Percentiles rank a stretch among this genome's conserved stretches.
phyloP scores from a whole-genome alignment of 2,797 vertebrate genomes.

The Gouania willdenowi region DNA sequence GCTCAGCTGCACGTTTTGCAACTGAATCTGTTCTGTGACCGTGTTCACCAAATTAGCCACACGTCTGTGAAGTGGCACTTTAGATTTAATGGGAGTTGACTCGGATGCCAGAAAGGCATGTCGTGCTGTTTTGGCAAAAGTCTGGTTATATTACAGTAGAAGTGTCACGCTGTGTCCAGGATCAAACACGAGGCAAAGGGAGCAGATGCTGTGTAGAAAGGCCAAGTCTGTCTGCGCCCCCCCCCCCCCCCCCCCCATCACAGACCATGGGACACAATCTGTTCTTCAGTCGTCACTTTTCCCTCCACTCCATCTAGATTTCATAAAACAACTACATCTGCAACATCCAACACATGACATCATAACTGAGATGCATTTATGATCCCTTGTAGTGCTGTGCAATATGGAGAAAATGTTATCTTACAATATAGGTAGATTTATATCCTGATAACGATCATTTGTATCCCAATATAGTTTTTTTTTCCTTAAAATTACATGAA shows the following conservation, averaged over 20 bases:
- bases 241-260: too few relatives aligned
- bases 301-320: slow-evolving; percentile 41
- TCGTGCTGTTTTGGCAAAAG: slow-evolving; percentile 46
- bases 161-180: slow-evolving; percentile 31
- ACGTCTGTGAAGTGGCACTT: slow-evolving; percentile 58
- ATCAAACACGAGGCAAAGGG: slow-evolving; percentile 45
- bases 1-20: slow-evolving; percentile 37
- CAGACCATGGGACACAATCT: slow-evolving; percentile 69
- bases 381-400: too few relatives aligned
- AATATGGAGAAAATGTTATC: too few relatives aligned
- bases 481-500: too few relatives aligned
- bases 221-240: slow-evolving; percentile 27
- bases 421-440: too few relatives aligned
- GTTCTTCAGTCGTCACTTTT: slow-evolving; percentile 59
- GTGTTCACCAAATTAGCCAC: slow-evolving; percentile 52
- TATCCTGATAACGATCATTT: too few relatives aligned
- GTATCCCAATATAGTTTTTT: too few relatives aligned
- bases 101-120: slow-evolving; percentile 35
- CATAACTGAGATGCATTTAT: slow-evolving; percentile 13
- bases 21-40: slow-evolving; percentile 43
- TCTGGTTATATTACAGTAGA: slow-evolving; percentile 56
- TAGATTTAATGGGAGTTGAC: slow-evolving; percentile 26
- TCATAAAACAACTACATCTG: slow-evolving; percentile 32
- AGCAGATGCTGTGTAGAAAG: slow-evolving; percentile 64
- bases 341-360: slow-evolving; percentile 9